A percentile compares a stretch with the other conserved stretches of the same genome.
phyloP scores from a whole-genome alignment of 2,113 vertebrate genomes.

The Tragelaphus strepsiceros region DNA sequence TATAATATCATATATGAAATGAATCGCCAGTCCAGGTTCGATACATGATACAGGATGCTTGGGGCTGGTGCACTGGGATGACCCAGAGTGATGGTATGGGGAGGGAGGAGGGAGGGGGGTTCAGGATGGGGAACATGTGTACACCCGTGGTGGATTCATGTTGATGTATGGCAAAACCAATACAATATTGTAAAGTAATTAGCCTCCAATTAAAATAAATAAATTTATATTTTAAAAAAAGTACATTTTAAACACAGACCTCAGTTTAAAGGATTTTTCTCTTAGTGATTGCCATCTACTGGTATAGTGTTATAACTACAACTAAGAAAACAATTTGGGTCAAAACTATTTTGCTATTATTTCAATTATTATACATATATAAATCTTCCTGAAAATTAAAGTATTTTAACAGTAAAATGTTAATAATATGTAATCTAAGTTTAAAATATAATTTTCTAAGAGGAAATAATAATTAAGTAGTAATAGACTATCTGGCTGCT shows the following conservation, averaged over 20 bases:
- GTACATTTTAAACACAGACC: neutral
- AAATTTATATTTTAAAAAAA: neutral
- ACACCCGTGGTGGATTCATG: too few relatives aligned
- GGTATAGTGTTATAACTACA: neutral
- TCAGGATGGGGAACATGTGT: too few relatives aligned
- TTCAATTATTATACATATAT: neutral
- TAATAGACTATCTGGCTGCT: neutral
- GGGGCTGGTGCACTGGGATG: too few relatives aligned
- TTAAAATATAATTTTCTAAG: neutral
- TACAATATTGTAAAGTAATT: too few relatives aligned
- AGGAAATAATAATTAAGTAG: neutral
- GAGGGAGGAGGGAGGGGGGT: too few relatives aligned
- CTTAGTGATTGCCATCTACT: slow-evolving; percentile 54
- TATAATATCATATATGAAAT: too few relatives aligned
- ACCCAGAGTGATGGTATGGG: too few relatives aligned
- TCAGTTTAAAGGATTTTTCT: neutral
- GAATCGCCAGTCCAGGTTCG: too few relatives aligned
- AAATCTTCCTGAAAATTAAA: neutral
- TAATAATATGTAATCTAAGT: neutral
- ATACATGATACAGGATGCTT: too few relatives aligned
- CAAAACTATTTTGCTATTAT: neutral
- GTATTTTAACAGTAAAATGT: neutral
- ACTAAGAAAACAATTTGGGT: neutral
- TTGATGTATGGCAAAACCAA: too few relatives aligned
- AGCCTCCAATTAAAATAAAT: too few relatives aligned